Base-by-base conservation (phyloP, 2,797 vertebrate species). In the Peromyscus nudipes region DNA sequence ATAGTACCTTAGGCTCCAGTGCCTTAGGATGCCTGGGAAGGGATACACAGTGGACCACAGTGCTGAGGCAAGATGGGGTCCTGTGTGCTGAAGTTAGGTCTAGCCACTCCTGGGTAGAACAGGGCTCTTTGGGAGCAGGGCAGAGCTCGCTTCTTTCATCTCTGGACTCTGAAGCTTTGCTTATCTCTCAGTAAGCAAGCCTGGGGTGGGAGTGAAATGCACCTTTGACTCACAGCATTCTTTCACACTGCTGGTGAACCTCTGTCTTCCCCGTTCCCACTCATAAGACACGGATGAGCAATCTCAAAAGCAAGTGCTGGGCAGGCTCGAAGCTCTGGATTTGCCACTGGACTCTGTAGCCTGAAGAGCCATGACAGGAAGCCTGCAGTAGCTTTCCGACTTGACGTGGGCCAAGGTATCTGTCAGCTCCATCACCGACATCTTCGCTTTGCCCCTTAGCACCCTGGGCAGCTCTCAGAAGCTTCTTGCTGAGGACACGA, bases 1-100 rank as follows among this genome's bases (percentile, higher is more conserved):
- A 98, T 98, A 98, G 98, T 96, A 81, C 97, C 9, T 40, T 85
- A 52, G 29, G 64, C 97, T 96, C 97, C 86, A n/a, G 98, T 89
- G 97, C 96, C 96, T 97, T 92, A 3, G 86, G 95, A 94, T 88
- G 19, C 90, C 95, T 94, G 8, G 95, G 94, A 92, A 96, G 96
- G 96, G 84, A 95, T 96, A 82, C 7, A 46, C n/a, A n/a, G n/a
- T 94, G 49, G 94, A 97, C 89, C 76, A 88, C 37, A 91, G 69
- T 52, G 95, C 95, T 64, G 64, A 97, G 96, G 95, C 49, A 80
- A 96, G 80, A 49, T 16, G 85, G 85, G 82, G 55, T 95, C 97
- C 97, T 49, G 65, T 71, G 31, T 46, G 91, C 80, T 93, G 17
- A 57, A 71, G 21, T 76, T 46, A 65, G 86, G 40, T 31, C 67